Evolutionary conservation across 1,140 invertebrate genomes (phyloP).

Genomic region (Schlechtendalia chinensis): DNA sequence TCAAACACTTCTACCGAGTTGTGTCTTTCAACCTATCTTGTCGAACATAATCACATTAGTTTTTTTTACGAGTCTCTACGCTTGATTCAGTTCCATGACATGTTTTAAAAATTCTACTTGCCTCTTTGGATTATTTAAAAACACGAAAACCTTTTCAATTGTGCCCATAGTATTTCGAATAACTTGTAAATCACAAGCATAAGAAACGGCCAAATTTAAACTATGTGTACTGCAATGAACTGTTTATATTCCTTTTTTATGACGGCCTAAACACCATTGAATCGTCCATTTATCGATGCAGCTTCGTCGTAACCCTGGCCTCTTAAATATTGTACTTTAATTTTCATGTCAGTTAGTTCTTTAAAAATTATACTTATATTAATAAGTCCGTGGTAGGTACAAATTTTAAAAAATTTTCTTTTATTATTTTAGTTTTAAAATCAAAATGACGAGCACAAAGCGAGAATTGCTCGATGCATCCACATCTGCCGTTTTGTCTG

Average conservation of each 20-base stretch:
- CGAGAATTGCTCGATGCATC: too few relatives aligned
- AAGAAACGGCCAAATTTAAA: conserved; percentile 54
- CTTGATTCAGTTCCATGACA: neutral
- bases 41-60: conserved; percentile 3
- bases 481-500: too few relatives aligned
- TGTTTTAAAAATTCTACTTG: conserved; percentile 9
- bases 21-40: neutral
- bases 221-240: conserved; percentile 55
- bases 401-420: too few relatives aligned
- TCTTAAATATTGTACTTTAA: too few relatives aligned
- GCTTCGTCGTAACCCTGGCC: too few relatives aligned
- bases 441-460: too few relatives aligned
- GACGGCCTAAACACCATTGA: conserved; percentile 54
- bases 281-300: conserved; percentile 53
- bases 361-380: too few relatives aligned
- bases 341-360: too few relatives aligned
- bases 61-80: neutral
- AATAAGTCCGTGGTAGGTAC: too few relatives aligned
- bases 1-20: too few relatives aligned
- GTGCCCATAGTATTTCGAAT: conserved; percentile 51
- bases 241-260: conserved; percentile 54
- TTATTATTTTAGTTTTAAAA: too few relatives aligned
- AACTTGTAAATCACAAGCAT: conserved; percentile 19
- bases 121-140: conserved; percentile 35
- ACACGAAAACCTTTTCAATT: conserved; percentile 48